A percentile compares a stretch with the other conserved stretches of the same genome.
Conservation (phyloP, 2,113 vertebrate genomes). For the Scolopax mira region DNA sequence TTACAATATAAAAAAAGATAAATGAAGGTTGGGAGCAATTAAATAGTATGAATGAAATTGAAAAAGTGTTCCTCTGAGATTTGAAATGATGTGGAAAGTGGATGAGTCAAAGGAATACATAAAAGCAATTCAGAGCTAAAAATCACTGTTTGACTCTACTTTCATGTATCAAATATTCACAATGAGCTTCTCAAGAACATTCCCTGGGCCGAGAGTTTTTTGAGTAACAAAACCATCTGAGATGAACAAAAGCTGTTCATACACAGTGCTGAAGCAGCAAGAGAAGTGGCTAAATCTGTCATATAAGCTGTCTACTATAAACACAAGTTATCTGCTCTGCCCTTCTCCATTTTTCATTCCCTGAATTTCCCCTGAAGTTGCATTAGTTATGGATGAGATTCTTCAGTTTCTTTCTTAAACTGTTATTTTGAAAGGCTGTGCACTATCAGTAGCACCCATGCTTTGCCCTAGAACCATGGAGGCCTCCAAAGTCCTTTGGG, state of each 20-base stretch:
- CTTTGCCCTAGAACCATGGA: not conserved
- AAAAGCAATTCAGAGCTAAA: not conserved
- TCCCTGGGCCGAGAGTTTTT: not conserved
- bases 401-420: not conserved
- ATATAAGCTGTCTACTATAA: not conserved
- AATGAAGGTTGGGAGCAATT: not conserved
- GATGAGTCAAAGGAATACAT: slow-evolving; percentile 25
- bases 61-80: slow-evolving; percentile 8
- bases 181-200: not conserved
- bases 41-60: not conserved
- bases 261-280: not conserved
- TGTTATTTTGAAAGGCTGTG: not conserved
- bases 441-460: not conserved
- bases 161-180: not conserved
- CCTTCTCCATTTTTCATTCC: not conserved
- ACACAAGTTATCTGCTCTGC: not conserved
- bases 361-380: not conserved
- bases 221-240: not conserved
- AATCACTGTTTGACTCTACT: not conserved
- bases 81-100: not conserved
- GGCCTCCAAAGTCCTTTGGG: not conserved
- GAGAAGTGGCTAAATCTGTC: not conserved
- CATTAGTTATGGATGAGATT: not conserved
- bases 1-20: not conserved
- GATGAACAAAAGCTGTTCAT: not conserved